phyloP scores from a whole-genome alignment of 2,797 vertebrate genomes.

The Staurois parvus region DNA sequence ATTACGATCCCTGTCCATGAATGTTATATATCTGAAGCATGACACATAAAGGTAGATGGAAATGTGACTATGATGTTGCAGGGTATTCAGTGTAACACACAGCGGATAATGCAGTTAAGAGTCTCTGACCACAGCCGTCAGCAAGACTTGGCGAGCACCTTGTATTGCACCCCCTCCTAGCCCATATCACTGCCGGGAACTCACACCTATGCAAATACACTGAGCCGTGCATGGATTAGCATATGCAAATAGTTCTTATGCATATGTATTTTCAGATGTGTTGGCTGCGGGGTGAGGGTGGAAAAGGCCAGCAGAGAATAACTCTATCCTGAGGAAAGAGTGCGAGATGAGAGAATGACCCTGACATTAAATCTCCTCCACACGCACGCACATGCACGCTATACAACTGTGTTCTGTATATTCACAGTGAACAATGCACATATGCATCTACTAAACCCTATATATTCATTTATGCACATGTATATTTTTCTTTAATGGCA shows the following conservation, averaged over 20 bases:
- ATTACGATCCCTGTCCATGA: no score
- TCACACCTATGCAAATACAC: conserved; percentile 61
- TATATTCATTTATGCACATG: background rate
- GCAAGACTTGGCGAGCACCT: conserved; percentile 26
- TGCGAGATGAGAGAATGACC: conserved; percentile 46
- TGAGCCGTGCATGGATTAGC: conserved; percentile 48
- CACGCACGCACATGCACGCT: conserved; percentile 15
- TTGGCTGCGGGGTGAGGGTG: conserved; percentile 58
- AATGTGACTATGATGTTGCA: background rate
- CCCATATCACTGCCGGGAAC: conserved; percentile 51
- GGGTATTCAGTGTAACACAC: background rate
- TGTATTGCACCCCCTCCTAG: conserved; percentile 38
- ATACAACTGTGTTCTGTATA: background rate
- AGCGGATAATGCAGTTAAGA: background rate
- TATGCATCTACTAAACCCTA: background rate
- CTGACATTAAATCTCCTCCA: conserved; percentile 49
- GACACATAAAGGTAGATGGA: background rate
- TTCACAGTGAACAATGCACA: background rate
- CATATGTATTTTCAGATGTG: conserved; percentile 62
- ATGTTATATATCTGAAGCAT: background rate
- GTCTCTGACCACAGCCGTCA: conserved; percentile 8
- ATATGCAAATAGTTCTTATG: conserved; percentile 59
- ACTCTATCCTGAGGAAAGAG: conserved; percentile 49
- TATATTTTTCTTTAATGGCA: background rate
- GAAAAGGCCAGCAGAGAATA: conserved; percentile 60